Base-by-base conservation (phyloP, 2,888 invertebrate genomes). In the Eubasilissa splendida region DNA sequence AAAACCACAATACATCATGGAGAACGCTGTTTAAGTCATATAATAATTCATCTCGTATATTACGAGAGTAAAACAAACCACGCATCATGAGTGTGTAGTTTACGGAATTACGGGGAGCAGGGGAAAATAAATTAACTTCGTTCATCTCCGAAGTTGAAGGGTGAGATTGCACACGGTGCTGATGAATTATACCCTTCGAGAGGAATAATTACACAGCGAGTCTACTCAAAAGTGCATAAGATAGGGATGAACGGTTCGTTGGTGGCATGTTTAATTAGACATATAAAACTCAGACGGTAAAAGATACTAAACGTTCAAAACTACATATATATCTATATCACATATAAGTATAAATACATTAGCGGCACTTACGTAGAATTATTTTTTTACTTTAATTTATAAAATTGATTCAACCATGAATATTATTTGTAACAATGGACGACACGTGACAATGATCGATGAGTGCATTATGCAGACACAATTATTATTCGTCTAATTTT, bases 131-230 rank as follows among this genome's bases (percentile, higher is more conserved):
- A 74, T 74, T 58, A 74, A 74, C 74, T 59, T 42, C 10, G 59
- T 59, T 42, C 59, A 74, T 74, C 58, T 42, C 58, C 74, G 50
- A 58, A 50, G 74, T 58, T 58, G 58, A 74, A 59, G 58, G 74
- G 74, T 59, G 74, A 59, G 74, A 74, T 74, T 74, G 74, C 74
- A 74, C 59, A 74, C 74, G 74, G 58, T 42, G 74, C 33, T 74
- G 74, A 58, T 74, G 58, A 59, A 74, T 74, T 74, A 50, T 58
- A 74, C 33, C 33, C 58, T 14, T n/a, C 14, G 14, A 12, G 58
- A 74, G 58, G 74, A 74, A 74, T 74, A 74, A 74, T 74, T 74
- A 74, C 74, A 31, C 74, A 10, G 71, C 33, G 22, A 59, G 33
- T 74, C 74, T 74, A 42, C 74, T 58, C 59, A 33, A 74, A 74